These are phyloP conservation scores for Rhyacophila evoluta DNA, from an alignment of 2,888 invertebrate species.

Conservation along the genomic window DNA sequence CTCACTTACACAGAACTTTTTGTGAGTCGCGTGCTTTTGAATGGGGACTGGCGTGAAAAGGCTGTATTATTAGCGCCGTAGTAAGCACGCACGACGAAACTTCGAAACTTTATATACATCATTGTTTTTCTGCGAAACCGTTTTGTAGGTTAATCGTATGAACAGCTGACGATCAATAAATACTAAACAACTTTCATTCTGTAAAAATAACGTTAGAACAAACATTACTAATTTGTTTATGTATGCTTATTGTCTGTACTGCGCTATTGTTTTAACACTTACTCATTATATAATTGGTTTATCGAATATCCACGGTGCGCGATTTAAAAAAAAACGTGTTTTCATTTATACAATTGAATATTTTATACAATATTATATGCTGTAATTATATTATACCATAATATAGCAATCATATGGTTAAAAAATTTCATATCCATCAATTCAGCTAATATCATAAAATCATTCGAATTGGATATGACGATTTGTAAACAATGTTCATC, in stretches of 20 bases:
- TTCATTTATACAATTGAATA: background rate
- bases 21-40: background rate
- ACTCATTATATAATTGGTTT: background rate
- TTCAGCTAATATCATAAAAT: no score
- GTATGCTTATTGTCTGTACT: no score
- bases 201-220: no score
- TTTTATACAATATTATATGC: no score
- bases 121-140: conserved; percentile 4
- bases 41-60: conserved; percentile 7
- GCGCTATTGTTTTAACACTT: no score
- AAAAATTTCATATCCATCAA: no score
- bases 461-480: no score
- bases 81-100: background rate
- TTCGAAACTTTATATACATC: background rate
- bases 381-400: no score
- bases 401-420: no score
- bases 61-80: background rate
- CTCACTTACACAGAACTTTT: background rate
- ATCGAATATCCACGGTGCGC: no score
- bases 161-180: background rate
- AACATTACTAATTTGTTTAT: no score
- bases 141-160: conserved; percentile 4
- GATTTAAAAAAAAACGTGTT: background rate
- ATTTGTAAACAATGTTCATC: no score
- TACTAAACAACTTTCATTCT: background rate